phyloP scores from a whole-genome alignment of 2,113 vertebrate genomes.

The Chitala chitala region DNA sequence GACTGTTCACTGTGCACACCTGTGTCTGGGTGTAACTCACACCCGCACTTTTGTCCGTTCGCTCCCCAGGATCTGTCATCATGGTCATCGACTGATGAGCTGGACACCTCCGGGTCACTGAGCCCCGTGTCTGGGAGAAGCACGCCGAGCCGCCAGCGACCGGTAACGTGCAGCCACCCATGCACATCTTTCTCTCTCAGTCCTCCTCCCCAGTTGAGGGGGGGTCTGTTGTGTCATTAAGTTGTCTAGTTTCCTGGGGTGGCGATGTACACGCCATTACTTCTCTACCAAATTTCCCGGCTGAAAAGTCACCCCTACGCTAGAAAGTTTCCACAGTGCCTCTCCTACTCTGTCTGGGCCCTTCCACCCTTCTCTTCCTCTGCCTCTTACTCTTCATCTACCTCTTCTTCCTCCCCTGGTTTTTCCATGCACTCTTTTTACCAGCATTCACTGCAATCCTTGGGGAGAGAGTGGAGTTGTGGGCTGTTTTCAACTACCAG shows the following conservation, averaged over 20 bases:
- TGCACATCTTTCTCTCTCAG: slow-evolving; percentile 90
- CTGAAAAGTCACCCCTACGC: slow-evolving; percentile 32
- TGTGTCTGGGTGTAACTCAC: background rate
- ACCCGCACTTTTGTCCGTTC: background rate
- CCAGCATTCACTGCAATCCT: background rate
- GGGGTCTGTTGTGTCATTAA: background rate
- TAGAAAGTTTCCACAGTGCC: slow-evolving; percentile 1
- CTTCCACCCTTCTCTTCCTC: slow-evolving; percentile 3
- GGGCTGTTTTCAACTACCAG: slow-evolving; percentile 34
- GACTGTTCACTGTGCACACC: too few species aligned
- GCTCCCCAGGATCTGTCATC: slow-evolving; percentile 67
- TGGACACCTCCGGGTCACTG: slow-evolving; percentile 73
- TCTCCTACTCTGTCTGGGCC: slow-evolving; percentile 20
- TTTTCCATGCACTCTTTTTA: background rate
- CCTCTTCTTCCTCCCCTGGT: slow-evolving; percentile 35
- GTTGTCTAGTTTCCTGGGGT: background rate
- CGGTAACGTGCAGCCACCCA: slow-evolving; percentile 77
- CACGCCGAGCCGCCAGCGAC: slow-evolving; percentile 71
- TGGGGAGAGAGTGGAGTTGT: background rate
- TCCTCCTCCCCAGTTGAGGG: slow-evolving; percentile 79
- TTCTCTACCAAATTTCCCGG: slow-evolving; percentile 5
- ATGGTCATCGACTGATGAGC: slow-evolving; percentile 70
- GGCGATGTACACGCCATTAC: background rate
- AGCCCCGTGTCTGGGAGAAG: slow-evolving; percentile 73
- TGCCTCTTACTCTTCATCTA: slow-evolving; percentile 30